Percentiles rank a stretch among this genome's conserved stretches.
Evolutionary conservation across 2,797 vertebrate genomes (phyloP).

Genomic region (Silurus aristotelis): DNA sequence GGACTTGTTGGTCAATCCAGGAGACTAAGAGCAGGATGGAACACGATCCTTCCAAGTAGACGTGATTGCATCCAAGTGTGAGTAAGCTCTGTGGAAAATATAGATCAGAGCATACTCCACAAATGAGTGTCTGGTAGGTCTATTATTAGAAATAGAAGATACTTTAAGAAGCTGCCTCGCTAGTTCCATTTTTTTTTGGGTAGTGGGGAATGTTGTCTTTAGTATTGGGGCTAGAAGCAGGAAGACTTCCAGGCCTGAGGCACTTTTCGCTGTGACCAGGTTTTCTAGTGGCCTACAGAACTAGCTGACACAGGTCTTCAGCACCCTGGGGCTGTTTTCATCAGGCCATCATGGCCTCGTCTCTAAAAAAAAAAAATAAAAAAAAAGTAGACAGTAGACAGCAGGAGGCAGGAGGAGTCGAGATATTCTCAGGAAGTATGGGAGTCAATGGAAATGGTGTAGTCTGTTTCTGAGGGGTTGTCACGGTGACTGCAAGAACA

Average conservation of each 20-base stretch:
- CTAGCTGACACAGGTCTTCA: neutral
- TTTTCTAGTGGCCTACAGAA: neutral
- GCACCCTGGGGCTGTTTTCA: neutral
- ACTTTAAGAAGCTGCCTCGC: neutral
- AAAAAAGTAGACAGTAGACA: neutral
- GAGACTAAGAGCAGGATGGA: neutral
- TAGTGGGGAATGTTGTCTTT: neutral
- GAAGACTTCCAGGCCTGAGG: neutral
- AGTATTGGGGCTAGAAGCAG: neutral
- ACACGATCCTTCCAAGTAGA: neutral
- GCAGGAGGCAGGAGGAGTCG: neutral
- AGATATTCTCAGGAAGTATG: neutral
- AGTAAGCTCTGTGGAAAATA: neutral
- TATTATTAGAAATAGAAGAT: neutral
- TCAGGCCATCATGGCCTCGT: neutral
- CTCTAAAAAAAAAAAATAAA: neutral
- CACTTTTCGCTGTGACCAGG: neutral
- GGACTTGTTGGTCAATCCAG: neutral
- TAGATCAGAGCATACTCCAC: neutral
- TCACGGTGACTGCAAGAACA: neutral
- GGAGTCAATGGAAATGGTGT: no score
- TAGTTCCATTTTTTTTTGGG: no score
- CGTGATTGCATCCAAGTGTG: neutral
- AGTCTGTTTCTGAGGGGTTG: neutral
- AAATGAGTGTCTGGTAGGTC: neutral